Percentiles rank a stretch among this genome's conserved stretches.
Conservation (phyloP, 1,140 invertebrate genomes). For the Ceratitis capitata region DNA sequence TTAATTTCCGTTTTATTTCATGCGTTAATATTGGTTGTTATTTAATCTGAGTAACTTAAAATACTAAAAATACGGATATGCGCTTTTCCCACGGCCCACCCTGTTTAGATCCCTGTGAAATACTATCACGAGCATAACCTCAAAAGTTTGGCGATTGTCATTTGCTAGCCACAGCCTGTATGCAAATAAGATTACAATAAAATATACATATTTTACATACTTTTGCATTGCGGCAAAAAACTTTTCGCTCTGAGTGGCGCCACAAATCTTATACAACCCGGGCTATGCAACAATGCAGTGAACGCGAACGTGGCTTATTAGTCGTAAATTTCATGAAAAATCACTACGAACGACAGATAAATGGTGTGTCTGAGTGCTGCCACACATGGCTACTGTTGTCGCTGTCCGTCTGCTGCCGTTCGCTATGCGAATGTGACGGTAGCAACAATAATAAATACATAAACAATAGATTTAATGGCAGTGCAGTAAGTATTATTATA, state of each 20-base stretch:
- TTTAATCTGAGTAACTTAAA: too few relatives aligned
- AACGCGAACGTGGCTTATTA: conserved; percentile 29
- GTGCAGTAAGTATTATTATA: neutral
- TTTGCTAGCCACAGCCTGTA: neutral
- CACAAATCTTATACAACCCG: conserved; percentile 23
- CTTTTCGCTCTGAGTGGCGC: neutral
- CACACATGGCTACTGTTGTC: conserved; percentile 9
- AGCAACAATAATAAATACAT: neutral
- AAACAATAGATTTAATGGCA: neutral
- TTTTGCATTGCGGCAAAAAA: neutral
- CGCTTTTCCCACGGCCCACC: too few relatives aligned
- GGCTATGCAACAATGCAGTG: conserved; percentile 13
- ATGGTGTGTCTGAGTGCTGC: conserved; percentile 12
- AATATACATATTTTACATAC: too few relatives aligned
- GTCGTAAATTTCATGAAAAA: conserved; percentile 36
- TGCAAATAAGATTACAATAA: neutral
- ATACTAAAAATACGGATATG: too few relatives aligned
- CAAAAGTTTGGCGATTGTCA: neutral
- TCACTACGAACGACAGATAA: conserved; percentile 32
- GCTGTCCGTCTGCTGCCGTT: neutral
- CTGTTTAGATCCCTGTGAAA: too few relatives aligned
- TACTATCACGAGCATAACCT: too few relatives aligned
- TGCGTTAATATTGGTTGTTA: too few relatives aligned
- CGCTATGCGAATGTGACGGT: neutral
- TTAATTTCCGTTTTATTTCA: too few relatives aligned